Evolutionary conservation across 2,113 vertebrate genomes (phyloP).

Genomic region (Cettia cetti): DNA sequence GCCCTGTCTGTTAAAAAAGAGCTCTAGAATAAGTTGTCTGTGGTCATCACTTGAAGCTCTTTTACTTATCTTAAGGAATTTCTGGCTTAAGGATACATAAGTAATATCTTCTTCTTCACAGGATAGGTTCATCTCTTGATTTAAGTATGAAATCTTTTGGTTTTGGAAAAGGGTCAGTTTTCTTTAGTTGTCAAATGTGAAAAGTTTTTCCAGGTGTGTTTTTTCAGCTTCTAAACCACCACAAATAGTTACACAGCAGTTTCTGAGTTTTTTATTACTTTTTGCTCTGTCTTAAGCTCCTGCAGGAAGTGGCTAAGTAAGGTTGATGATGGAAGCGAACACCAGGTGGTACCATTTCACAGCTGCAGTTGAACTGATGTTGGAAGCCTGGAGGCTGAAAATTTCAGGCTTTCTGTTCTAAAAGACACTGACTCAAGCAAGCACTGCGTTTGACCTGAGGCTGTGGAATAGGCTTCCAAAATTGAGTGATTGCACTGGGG

Average conservation of each 20-base stretch:
- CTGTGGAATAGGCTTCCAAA: too few species aligned
- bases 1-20: not conserved
- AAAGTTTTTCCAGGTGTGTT: not conserved
- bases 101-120: fast-evolving
- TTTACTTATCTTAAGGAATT: not conserved
- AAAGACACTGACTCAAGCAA: too few species aligned
- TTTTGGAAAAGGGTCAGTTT: not conserved
- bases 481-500: too few species aligned
- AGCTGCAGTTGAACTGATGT: not conserved
- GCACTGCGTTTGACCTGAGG: too few species aligned
- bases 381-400: too few species aligned
- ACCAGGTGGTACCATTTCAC: constrained; percentile 49
- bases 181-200: not conserved
- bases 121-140: not conserved
- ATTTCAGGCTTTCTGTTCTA: too few species aligned
- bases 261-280: not conserved
- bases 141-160: not conserved
- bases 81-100: fast-evolving
- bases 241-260: not conserved
- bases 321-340: not conserved
- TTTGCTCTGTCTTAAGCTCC: not conserved
- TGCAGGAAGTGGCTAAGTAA: not conserved
- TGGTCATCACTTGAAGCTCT: not conserved
- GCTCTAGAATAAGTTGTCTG: not conserved
- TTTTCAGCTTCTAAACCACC: not conserved